Evolutionary conservation across 2,888 invertebrate genomes (phyloP), one percentile per base, ranked within the genome.

Genomic region (Rapana venosa): DNA sequence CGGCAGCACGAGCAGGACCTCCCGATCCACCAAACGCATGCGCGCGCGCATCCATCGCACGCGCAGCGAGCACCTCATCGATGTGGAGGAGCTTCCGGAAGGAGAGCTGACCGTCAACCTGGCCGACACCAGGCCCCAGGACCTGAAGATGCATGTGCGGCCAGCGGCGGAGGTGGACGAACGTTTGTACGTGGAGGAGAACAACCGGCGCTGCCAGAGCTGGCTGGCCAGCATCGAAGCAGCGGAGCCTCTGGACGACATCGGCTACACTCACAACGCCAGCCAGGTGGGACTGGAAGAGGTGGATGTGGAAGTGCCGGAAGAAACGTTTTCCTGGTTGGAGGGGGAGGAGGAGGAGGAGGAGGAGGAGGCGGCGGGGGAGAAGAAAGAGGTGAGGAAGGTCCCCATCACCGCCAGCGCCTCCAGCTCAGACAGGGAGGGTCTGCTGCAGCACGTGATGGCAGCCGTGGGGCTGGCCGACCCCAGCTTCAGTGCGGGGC

Each of bases 201-300:
- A 95, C 88, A 93, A 94, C 30, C 91, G 94, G 81, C 93, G 95
- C 81, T 95, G 95, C 91, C 93, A 94, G 91, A 94, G 90, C 56
- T 95, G 95, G 95, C 90, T 95, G 90, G 93, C 93, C 70, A 93
- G 93, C 88, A 94, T 95, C 22, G 93, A 94, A 88, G 94, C 94
- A 11, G 94, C 94, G 85, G 93, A 94, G 66, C 94, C 95, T 17
- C 93, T 95, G 61, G 94, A 95, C 83, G 94, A 93, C 66, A 92
- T 94, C 11, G 92, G 90, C 22, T 93, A 93, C 88, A 92, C 83
- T 4, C 81, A 81, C 56, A 84, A 35, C 84, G 77, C n/a, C 20
- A 36, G 74, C 56, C 22, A 56, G 36, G 77, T 86, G 66, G 58
- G 56, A 20, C 66, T 84, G 35, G 88, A 91, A 77, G 89, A 36